Evolutionary conservation across 2,888 invertebrate genomes (phyloP), one percentile per base, ranked within the genome.

Genomic region (Tridacna gigas): DNA sequence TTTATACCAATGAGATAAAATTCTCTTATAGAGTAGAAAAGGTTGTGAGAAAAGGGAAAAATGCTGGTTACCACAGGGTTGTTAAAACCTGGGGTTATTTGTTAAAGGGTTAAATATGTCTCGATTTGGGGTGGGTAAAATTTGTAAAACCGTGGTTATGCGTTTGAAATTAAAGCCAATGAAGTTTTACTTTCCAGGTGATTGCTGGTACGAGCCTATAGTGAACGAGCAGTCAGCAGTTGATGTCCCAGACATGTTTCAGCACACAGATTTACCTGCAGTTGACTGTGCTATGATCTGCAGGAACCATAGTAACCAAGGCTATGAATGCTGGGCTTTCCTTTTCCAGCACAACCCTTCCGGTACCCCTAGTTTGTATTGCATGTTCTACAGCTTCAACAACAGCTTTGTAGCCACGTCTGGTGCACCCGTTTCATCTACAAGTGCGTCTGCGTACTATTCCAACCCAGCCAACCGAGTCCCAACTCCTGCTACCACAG

Each of bases 151-250:
- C 7, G 3, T 37, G 37, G 37, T 37, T 37, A 37, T 37, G 37
- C 37, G 3, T 37, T 37, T 63, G 63, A 25, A 22, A 13, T 25
- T 63, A 25, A 25, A n/a, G 3, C 63, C 1, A 37, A 28, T 37
- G 37, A 37, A 26, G 15, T 22, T 13, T 67, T 9, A 1, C 37
- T 12, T 15, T 37, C 37, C 7, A 77, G 77, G 51, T 1, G 77
- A 77, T 47, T 77, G 77, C 48, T 77, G 77, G 77, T 77, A 66
- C 25, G 26, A 77, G 25, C 77, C 77, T 13, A 51, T 71, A 25
- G 25, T 71, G 51, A 71, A 71, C 47, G 51, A 71, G 25, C 71
- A 51, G 25, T 37, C 71, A 18, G 12, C 48, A 12, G 71, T 71
- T 5, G 25, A 3, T 15, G 12, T 51, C 25, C 13, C 63, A 20